Conservation (phyloP, 2,113 vertebrate genomes). For the Galemys pyrenaicus region DNA sequence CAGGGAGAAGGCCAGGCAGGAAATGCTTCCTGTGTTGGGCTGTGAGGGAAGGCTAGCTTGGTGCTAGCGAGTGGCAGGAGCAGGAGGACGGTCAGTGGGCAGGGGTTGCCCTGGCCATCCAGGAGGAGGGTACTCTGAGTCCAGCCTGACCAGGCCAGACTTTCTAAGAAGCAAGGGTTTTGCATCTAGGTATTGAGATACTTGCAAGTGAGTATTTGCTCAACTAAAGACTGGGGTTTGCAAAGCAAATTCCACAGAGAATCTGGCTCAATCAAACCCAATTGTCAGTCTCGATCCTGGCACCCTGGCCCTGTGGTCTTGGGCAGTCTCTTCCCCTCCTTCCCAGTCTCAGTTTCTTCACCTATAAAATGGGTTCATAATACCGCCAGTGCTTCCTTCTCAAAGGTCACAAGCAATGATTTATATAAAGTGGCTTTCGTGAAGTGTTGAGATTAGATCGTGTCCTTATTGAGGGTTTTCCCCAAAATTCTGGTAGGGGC, state of each 20-base stretch:
- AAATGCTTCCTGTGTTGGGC: background rate
- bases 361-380: background rate
- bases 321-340: background rate
- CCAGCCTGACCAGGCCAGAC: background rate
- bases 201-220: background rate
- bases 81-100: background rate
- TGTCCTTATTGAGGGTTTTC: background rate
- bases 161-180: background rate
- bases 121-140: background rate
- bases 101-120: background rate
- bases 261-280: background rate
- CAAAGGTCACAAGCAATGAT: background rate
- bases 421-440: background rate
- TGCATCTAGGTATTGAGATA: background rate
- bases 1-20: slow-evolving; percentile 2
- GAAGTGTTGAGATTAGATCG: background rate
- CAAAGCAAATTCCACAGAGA: slow-evolving; percentile 12
- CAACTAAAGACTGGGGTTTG: background rate
- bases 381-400: background rate
- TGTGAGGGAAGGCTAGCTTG: background rate
- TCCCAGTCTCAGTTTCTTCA: background rate
- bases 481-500: background rate
- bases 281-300: background rate
- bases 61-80: background rate
- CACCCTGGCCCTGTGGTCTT: background rate